Evolutionary conservation across 2,888 invertebrate species (phyloP), one percentile per base, ranked within the genome.

Genomic region (Rutpela maculata): DNA sequence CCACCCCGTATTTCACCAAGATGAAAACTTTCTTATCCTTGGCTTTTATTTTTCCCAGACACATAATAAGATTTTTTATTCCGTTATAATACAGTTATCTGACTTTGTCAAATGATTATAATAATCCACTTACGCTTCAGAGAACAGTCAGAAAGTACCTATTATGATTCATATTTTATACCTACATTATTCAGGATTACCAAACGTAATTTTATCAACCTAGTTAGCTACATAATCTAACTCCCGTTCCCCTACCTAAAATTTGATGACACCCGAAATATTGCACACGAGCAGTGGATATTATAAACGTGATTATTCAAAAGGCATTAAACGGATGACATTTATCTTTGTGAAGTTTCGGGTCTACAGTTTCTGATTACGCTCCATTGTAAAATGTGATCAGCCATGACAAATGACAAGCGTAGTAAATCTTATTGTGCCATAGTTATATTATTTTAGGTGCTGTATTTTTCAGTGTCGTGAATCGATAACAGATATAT

Each of bases 351-450:
- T 31, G 70, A 67, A 68, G 67, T 74, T 71, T 71, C 55, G 56
- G 74, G 57, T 50, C 74, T 50, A 67, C 59, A 59, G 60, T 72
- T 71, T 72, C 76, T 65, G 77, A 77, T 77, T 72, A 74, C 74
- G 75, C 63, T 74, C 63, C 79, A 72, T 62, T 74, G 76, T 63
- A 71, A 70, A 72, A 75, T 73, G 65, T 73, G 75, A 66, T 75
- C 69, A 60, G 57, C 38, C 43, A 68, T 75, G 75, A 78, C 75
- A 73, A 75, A 78, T 78, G 65, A 75, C 63, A 62, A 69, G 72
- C 68, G 65, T 57, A 67, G 22, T 68, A 68, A 69, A 60, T 73
- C 76, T 62, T 68, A 60, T 38, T 60, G 76, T 62, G 67, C 59
- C 59, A 74, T 43, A 60, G 60, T 67, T 60, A 67, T 57, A 59